A percentile compares a stretch with the other conserved stretches of the same genome.
Evolutionary conservation across 2,113 vertebrate species (phyloP).

Genomic region (Laterallus jamaicensis): DNA sequence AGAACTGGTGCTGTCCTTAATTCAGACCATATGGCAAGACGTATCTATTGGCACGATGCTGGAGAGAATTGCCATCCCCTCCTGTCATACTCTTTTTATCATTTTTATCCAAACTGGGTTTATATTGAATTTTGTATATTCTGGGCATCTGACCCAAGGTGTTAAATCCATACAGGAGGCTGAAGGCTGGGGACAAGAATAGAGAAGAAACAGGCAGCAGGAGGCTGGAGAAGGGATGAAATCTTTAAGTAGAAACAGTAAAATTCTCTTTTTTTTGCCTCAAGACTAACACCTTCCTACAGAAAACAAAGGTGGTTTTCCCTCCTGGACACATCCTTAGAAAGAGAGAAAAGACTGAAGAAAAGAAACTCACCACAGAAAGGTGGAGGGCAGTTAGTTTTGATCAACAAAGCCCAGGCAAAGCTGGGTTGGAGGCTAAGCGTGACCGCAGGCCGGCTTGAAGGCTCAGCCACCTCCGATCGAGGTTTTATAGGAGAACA

Average conservation of each 20-base stretch:
- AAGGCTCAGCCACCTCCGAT: background rate
- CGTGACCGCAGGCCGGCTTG: rapidly evolving
- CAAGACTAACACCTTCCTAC: background rate
- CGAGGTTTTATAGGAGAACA: background rate
- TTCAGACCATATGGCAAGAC: background rate
- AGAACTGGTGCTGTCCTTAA: background rate
- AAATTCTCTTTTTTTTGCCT: no score
- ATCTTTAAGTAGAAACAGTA: no score
- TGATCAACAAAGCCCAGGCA: background rate
- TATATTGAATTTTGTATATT: background rate
- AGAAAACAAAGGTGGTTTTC: rapidly evolving
- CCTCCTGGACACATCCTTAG: rapidly evolving
- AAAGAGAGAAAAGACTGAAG: background rate
- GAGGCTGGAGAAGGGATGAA: rapidly evolving
- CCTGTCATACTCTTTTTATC: background rate
- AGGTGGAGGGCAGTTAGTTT: rapidly evolving
- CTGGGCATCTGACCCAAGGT: background rate
- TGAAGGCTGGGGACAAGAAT: background rate
- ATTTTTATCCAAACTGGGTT: background rate
- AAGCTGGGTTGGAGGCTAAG: background rate
- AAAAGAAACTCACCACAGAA: background rate
- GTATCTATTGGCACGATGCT: background rate
- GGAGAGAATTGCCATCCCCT: background rate
- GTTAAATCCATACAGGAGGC: background rate
- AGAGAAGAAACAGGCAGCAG: background rate